Evolutionary conservation across 2,113 vertebrate species (phyloP).

Genomic region (Labrus mixtus): DNA sequence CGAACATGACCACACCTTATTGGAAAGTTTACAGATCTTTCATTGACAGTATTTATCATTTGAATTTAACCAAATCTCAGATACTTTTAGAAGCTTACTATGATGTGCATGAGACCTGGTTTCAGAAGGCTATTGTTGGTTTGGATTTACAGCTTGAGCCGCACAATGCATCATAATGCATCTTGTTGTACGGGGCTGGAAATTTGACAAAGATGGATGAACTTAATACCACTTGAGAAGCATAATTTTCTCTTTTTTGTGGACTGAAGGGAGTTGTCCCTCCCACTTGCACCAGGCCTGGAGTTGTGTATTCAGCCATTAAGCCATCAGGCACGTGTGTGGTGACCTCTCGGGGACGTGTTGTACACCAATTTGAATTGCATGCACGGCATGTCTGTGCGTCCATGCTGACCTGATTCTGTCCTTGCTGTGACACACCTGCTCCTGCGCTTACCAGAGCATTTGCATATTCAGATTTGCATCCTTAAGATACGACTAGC

Average conservation of each 20-base stretch:
- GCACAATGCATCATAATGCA: too few relatives aligned
- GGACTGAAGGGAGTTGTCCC: slow-evolving; percentile 3
- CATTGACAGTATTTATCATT: too few relatives aligned
- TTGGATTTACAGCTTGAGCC: too few relatives aligned
- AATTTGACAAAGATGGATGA: slow-evolving; percentile 64
- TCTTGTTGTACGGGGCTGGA: neutral
- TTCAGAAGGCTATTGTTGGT: too few relatives aligned
- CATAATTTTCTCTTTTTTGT: neutral
- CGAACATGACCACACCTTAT: too few relatives aligned
- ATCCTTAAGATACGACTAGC: slow-evolving; percentile 53
- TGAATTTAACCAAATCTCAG: too few relatives aligned
- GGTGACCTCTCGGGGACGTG: slow-evolving; percentile 62
- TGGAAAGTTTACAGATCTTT: too few relatives aligned
- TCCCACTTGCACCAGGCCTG: slow-evolving; percentile 14
- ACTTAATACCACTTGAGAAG: neutral
- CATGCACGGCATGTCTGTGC: slow-evolving; percentile 64
- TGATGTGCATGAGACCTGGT: too few relatives aligned
- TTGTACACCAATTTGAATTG: slow-evolving; percentile 76
- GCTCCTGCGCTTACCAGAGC: slow-evolving; percentile 57
- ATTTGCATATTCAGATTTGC: slow-evolving; percentile 84
- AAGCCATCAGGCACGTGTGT: slow-evolving; percentile 23
- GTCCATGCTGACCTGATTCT: slow-evolving; percentile 77
- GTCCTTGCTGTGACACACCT: slow-evolving; percentile 82
- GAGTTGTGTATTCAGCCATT: slow-evolving; percentile 41
- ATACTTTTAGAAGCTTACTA: too few relatives aligned